Conservation (phyloP, 2,113 vertebrate species). For the Sinocyclocheilus maitianheensis region DNA sequence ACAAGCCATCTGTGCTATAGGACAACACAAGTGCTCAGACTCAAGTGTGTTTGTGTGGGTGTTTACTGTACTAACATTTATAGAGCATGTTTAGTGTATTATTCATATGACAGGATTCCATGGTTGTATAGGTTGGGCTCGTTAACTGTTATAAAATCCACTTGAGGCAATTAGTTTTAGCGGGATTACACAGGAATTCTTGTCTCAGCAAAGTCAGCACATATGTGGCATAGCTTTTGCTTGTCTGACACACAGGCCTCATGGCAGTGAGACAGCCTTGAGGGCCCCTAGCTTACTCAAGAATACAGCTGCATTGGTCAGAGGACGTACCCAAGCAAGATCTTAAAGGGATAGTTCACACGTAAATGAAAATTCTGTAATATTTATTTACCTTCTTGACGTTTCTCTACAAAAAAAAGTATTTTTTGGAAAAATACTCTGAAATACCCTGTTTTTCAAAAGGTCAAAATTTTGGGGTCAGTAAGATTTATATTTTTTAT, state of each 20-base stretch:
- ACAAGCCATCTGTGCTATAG: slow-evolving; percentile 60
- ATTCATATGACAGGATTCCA: slow-evolving; percentile 20
- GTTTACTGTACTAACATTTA: slow-evolving; percentile 25
- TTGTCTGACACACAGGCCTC: slow-evolving; percentile 17
- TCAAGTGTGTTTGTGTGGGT: background rate
- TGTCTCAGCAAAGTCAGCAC: background rate
- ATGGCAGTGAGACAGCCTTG: background rate
- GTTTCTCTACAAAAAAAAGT: background rate
- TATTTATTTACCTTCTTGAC: background rate
- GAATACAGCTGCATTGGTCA: background rate
- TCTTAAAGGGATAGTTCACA: background rate
- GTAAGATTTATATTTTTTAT: too few relatives aligned
- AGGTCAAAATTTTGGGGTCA: too few relatives aligned
- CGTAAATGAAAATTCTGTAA: background rate
- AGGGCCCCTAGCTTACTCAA: background rate
- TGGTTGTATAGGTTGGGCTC: background rate
- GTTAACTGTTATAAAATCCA: slow-evolving; percentile 9
- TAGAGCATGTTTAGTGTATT: slow-evolving; percentile 24
- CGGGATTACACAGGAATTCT: slow-evolving; percentile 1
- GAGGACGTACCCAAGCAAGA: background rate
- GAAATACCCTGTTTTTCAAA: too few relatives aligned
- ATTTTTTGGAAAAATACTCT: background rate
- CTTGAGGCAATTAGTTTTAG: background rate
- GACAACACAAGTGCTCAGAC: slow-evolving; percentile 52
- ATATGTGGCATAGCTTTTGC: slow-evolving; percentile 27